Evolutionary conservation across 2,888 invertebrate genomes (phyloP), one percentile per base, ranked within the genome.

Genomic region (Allygus modestus): DNA sequence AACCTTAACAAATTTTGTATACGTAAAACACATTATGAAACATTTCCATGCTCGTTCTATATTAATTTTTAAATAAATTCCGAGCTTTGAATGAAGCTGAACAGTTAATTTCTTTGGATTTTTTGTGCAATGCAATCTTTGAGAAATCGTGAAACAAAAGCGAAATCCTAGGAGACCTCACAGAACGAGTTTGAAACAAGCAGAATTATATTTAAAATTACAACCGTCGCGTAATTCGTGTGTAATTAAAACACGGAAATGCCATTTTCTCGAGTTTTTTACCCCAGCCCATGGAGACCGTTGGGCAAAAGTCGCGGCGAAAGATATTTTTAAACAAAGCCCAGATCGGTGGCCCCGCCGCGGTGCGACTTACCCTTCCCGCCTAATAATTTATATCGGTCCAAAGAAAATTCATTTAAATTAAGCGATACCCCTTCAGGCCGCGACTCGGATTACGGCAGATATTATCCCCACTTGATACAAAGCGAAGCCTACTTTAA

Each of bases 401-500:
- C 77, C 75, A 61, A 83, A 83, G 83, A 83, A 83, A 75, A 83
- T 83, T 83, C 83, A 83, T 83, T 83, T 83, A 83, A 83, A 83
- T 83, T 83, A 83, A 83, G 83, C 75, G 73, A 75, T 75, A 83
- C 58, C 83, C 83, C 83, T 83, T 83, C 75, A 75, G 83, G 77
- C 54, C 77, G 77, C 54, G 37, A 61, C 26, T 75, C 54, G 81
- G 58, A 81, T 69, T 71, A 43, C 82, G 43, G 43, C 54, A 54
- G 75, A 75, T 75, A 75, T 75, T 75, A 43, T 41, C 41, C 75
- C 75, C 41, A 28, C 75, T 75, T 75, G 75, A 43, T 75, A 75
- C 41, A 75, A 75, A 75, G 75, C 43, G 75, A 75, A 75, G 75
- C 75, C 46, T 41, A 41, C 41, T 75, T 75, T 43, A 46, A 75